Conservation (phyloP, 2,797 vertebrate genomes). For the Syngnathus acus region DNA sequence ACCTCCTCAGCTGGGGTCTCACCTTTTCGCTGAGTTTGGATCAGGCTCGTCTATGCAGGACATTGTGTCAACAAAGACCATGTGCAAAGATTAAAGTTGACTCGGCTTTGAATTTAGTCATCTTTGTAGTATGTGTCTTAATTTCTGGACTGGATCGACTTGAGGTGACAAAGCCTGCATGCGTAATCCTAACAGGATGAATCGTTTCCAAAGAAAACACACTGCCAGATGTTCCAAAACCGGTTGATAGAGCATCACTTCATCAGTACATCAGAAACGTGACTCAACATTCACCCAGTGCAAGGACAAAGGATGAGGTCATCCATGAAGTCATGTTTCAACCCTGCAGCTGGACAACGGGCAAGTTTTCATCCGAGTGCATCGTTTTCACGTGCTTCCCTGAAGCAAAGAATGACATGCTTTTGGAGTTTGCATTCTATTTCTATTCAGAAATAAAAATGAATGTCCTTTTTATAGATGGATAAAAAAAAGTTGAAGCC, state of each 20-base stretch:
- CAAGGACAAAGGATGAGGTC: slow-evolving; percentile 1
- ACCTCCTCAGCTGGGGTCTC: background rate
- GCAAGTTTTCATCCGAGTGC: background rate
- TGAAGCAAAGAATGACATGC: background rate
- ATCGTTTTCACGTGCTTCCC: background rate
- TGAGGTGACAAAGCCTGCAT: background rate
- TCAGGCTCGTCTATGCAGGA: background rate
- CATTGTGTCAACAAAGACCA: slow-evolving; percentile 1
- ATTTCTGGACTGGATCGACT: background rate
- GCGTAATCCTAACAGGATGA: background rate
- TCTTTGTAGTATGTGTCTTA: background rate
- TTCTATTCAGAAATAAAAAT: slow-evolving; percentile 4
- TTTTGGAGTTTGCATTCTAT: background rate
- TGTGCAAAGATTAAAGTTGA: background rate
- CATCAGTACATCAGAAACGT: background rate
- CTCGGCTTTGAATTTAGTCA: no score
- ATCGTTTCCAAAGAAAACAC: background rate
- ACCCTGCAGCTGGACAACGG: background rate
- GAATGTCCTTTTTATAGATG: background rate
- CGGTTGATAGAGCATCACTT: background rate
- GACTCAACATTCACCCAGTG: background rate
- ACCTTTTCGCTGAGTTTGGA: background rate
- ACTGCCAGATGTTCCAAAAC: slow-evolving; percentile 1
- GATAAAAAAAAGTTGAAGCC: background rate
- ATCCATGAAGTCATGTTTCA: slow-evolving; percentile 3